These are phyloP conservation scores for Tenrec ecaudatus DNA, from an alignment of 2,113 vertebrate genomes.

Conservation along the genomic window DNA sequence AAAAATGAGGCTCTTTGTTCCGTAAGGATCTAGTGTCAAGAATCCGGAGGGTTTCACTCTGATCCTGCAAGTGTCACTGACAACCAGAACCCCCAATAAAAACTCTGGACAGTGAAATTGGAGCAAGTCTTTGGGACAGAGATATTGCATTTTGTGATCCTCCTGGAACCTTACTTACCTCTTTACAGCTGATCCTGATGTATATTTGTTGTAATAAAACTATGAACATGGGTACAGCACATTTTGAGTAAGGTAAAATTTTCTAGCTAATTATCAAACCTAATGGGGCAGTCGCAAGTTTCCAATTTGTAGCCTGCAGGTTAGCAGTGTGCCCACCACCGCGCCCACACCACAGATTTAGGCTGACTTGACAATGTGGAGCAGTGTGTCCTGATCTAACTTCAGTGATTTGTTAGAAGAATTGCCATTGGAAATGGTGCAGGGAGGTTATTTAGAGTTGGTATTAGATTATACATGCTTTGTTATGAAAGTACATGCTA, in stretches of 20 bases:
- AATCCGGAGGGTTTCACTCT: too few species aligned
- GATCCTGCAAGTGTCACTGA: too few species aligned
- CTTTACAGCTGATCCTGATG: not conserved
- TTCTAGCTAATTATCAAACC: not conserved
- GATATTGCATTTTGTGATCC: not conserved
- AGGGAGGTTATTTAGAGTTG: not conserved
- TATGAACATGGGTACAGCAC: not conserved
- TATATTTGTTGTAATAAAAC: not conserved
- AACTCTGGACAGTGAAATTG: too few species aligned
- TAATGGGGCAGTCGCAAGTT: not conserved
- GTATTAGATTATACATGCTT: not conserved
- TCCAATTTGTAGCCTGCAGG: not conserved
- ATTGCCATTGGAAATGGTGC: not conserved
- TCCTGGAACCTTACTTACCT: not conserved
- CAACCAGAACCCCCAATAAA: too few species aligned
- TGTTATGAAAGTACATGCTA: not conserved
- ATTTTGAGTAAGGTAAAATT: not conserved
- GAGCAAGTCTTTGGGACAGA: not conserved
- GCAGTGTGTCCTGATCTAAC: not conserved
- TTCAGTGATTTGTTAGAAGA: not conserved
- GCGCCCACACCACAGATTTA: not conserved
- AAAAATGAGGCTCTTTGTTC: too few species aligned
- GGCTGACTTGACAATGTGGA: not conserved
- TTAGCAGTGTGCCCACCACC: not conserved
- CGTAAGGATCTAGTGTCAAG: too few species aligned